phyloP scores from a whole-genome alignment of 1,140 invertebrate species.

The Ceratitis capitata region DNA sequence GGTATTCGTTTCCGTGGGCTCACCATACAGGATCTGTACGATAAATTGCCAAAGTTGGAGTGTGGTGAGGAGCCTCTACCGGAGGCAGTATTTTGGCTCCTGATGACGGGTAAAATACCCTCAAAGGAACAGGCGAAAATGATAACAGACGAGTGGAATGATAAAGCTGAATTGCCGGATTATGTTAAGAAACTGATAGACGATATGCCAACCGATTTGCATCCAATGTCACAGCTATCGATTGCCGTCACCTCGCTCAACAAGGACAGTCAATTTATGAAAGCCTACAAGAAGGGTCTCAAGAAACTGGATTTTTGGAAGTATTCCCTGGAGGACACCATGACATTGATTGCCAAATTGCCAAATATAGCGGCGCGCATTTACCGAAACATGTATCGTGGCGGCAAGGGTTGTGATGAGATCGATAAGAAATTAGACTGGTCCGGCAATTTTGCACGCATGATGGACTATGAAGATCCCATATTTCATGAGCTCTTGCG shows the following conservation, averaged over 20 bases:
- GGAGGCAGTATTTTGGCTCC: constrained; percentile 93
- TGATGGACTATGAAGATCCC: constrained; percentile 88
- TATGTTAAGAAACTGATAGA: constrained; percentile 95
- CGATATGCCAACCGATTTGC: constrained; percentile 89
- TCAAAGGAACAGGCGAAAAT: constrained; percentile 75
- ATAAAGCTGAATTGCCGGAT: constrained; percentile 77
- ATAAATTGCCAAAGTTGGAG: constrained; percentile 86
- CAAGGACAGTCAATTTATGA: constrained; percentile 74
- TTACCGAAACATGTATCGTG: constrained; percentile 86
- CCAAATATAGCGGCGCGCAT: constrained; percentile 92
- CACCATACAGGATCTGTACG: constrained; percentile 91
- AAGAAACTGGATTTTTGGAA: constrained; percentile 67
- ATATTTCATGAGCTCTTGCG: constrained; percentile 91
- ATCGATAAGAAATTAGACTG: constrained; percentile 90
- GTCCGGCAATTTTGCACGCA: constrained; percentile 89
- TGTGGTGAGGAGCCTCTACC: constrained; percentile 88
- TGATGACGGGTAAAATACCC: constrained; percentile 90
- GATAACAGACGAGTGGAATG: constrained; percentile 89
- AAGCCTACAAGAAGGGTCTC: constrained; percentile 74
- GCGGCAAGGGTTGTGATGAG: constrained; percentile 82
- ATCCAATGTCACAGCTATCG: constrained; percentile 95
- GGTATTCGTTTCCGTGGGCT: constrained; percentile 93
- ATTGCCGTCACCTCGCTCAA: constrained; percentile 90
- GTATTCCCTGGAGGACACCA: constrained; percentile 89
- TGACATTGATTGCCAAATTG: constrained; percentile 94